Conservation (phyloP, 2,888 invertebrate species). For the Andrena bucephala region DNA sequence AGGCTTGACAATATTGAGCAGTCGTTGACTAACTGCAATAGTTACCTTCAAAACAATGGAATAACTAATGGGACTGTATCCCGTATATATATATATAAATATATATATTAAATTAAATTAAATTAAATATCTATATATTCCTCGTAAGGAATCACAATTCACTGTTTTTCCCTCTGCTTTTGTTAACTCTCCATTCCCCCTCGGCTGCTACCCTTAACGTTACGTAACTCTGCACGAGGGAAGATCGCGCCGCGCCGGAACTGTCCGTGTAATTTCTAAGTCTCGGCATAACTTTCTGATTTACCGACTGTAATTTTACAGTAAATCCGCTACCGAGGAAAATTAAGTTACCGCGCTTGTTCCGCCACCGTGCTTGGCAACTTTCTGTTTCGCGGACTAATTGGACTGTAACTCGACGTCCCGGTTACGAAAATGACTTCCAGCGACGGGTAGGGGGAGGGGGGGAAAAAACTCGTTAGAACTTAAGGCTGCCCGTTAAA, state of each 20-base stretch:
- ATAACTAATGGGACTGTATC: too few relatives aligned
- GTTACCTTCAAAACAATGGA: too few relatives aligned
- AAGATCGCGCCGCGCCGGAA: background rate
- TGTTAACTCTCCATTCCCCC: too few relatives aligned
- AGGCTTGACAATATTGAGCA: too few relatives aligned
- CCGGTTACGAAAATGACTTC: conserved; percentile 9
- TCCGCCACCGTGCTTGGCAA: background rate
- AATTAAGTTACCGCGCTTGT: conserved; percentile 17
- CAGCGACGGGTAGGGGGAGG: too few relatives aligned
- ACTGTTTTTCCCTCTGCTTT: too few relatives aligned
- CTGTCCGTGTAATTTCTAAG: conserved; percentile 3
- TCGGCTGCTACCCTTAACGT: too few relatives aligned
- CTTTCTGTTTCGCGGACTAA: conserved; percentile 21
- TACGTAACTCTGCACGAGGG: background rate
- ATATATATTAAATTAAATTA: too few relatives aligned
- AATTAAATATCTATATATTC: too few relatives aligned
- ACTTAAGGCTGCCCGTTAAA: conserved; percentile 18
- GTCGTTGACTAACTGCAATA: too few relatives aligned
- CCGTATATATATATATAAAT: too few relatives aligned
- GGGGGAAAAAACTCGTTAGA: conserved; percentile 23
- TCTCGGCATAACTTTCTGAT: conserved; percentile 11
- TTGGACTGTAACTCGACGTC: conserved; percentile 40
- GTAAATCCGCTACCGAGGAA: conserved; percentile 1
- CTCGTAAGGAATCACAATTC: too few relatives aligned
- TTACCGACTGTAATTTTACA: conserved; percentile 19